These are phyloP conservation scores for Diphyllodes magnificus DNA, from an alignment of 2,113 vertebrate species.

Conservation along the genomic window DNA sequence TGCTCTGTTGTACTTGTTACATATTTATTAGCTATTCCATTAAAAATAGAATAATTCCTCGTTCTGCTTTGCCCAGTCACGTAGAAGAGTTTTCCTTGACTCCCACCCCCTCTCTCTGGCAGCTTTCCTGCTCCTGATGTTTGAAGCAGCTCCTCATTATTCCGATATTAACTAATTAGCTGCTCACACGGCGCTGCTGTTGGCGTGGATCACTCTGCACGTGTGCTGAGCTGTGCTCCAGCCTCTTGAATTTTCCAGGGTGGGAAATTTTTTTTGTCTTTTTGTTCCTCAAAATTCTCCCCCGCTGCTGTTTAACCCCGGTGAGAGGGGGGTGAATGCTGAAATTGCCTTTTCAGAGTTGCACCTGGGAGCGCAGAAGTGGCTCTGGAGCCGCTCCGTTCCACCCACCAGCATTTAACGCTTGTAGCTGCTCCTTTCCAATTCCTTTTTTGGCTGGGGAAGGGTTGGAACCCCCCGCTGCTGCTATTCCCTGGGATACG, in stretches of 20 bases:
- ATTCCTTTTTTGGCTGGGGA: background rate
- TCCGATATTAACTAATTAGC: background rate
- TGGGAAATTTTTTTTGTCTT: background rate
- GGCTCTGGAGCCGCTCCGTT: background rate
- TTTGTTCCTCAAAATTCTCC: background rate
- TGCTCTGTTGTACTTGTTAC: rapidly evolving
- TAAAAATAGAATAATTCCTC: background rate
- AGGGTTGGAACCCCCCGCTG: background rate
- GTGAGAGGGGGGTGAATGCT: background rate
- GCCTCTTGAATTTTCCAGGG: background rate
- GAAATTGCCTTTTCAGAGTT: background rate
- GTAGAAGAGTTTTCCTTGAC: background rate
- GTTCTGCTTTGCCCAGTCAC: background rate
- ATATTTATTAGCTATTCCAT: background rate
- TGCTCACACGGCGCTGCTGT: background rate
- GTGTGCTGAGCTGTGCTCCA: background rate
- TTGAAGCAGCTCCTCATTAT: background rate
- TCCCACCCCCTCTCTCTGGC: background rate
- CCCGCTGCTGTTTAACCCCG: background rate
- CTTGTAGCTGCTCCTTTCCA: background rate
- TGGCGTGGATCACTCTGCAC: rapidly evolving
- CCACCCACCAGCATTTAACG: background rate
- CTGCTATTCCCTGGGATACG: background rate
- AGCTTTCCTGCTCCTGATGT: background rate
- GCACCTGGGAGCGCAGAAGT: background rate